These are phyloP conservation scores for Amniataba percoides DNA, from an alignment of 2,797 vertebrate genomes.

Conservation along the genomic window DNA sequence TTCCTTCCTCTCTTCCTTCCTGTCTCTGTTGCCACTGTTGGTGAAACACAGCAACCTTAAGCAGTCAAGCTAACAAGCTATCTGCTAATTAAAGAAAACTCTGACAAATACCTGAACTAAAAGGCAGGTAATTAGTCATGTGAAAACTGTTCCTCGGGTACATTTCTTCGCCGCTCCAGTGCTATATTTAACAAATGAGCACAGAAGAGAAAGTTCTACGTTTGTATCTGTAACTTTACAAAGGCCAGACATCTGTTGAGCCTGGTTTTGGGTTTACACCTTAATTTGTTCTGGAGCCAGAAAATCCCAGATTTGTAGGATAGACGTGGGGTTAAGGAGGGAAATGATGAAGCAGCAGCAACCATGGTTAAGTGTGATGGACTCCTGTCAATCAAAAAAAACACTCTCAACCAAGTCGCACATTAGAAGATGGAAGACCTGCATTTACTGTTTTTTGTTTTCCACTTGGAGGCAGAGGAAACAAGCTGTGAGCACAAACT, in stretches of 20 bases:
- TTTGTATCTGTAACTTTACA: neutral
- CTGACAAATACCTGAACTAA: conserved; percentile 51
- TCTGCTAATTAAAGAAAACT: conserved; percentile 55
- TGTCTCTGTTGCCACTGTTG: conserved; percentile 19
- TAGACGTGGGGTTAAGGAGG: neutral
- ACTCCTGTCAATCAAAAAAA: conserved; percentile 12
- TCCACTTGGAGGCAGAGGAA: neutral
- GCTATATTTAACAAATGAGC: conserved; percentile 33
- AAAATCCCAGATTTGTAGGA: conserved; percentile 8
- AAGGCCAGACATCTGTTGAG: conserved; percentile 4
- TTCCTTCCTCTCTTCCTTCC: conserved; percentile 20
- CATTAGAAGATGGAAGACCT: neutral
- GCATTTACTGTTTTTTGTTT: neutral
- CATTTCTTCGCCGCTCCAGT: no score
- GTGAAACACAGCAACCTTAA: conserved; percentile 34
- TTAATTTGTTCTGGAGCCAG: no score
- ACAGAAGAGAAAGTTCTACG: neutral
- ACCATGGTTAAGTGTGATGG: neutral
- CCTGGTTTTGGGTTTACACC: neutral
- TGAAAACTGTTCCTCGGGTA: conserved; percentile 43
- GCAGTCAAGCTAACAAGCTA: conserved; percentile 35
- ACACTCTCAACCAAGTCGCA: neutral
- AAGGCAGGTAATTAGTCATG: conserved; percentile 56
- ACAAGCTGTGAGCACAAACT: neutral
- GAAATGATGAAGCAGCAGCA: neutral